Percentiles rank a stretch among this genome's conserved stretches.
phyloP scores from a whole-genome alignment of 53 echinoderm and acorn worm species.

The Glandiceps talaboti region DNA sequence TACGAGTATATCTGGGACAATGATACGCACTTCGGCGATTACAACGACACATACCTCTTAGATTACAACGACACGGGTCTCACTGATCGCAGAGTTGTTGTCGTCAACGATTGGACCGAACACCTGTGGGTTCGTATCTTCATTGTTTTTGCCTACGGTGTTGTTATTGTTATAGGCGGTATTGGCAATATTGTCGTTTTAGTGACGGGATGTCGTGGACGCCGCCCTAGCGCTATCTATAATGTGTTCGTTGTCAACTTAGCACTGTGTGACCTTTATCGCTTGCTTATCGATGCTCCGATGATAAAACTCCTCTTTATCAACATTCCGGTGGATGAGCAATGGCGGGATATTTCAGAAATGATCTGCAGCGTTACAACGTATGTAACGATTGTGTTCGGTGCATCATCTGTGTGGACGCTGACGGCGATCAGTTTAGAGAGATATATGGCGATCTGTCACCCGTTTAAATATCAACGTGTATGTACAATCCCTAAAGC shows the following conservation, averaged over 20 bases:
- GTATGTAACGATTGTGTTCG: background rate
- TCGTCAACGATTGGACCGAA: background rate
- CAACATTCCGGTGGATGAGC: background rate
- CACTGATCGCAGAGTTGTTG: background rate
- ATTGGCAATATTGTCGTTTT: background rate
- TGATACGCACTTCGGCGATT: background rate
- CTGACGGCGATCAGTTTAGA: background rate
- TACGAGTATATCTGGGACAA: background rate
- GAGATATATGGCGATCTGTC: background rate
- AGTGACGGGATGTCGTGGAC: background rate
- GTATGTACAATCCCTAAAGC: background rate
- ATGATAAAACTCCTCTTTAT: background rate
- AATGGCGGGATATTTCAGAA: background rate
- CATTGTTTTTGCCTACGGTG: background rate
- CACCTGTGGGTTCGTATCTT: background rate
- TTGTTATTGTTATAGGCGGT: background rate
- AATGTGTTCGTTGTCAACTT: background rate
- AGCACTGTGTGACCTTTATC: background rate
- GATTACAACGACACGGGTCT: background rate
- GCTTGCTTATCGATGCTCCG: background rate
- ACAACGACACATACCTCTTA: background rate
- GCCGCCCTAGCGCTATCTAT: background rate
- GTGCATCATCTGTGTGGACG: background rate
- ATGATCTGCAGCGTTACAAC: background rate
- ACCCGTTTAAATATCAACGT: background rate